phyloP scores from a whole-genome alignment of 2,797 vertebrate genomes.

The Antennarius maculatus region DNA sequence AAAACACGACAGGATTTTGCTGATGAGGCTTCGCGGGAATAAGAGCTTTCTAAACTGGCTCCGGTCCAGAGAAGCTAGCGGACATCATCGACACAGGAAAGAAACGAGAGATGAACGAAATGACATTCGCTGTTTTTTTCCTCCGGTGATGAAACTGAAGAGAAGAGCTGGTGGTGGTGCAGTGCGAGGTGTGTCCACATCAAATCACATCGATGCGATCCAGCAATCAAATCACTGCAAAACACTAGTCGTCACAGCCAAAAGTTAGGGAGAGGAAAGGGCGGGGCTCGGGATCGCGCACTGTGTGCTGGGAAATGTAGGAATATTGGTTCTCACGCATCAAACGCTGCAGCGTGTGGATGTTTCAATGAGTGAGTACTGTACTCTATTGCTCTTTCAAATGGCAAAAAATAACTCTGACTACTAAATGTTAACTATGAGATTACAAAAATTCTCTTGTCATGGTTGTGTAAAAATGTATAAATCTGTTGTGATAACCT shows the following conservation, averaged over 20 bases:
- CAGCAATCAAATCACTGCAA: slow-evolving; percentile 70
- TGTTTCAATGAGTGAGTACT: background rate
- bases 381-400: background rate
- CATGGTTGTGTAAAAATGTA: too few relatives aligned
- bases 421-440: too few relatives aligned
- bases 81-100: slow-evolving; percentile 40
- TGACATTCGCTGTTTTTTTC: background rate
- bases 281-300: slow-evolving; percentile 35
- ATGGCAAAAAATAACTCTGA: too few relatives aligned
- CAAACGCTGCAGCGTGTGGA: background rate
- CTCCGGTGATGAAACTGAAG: slow-evolving; percentile 1
- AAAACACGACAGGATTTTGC: slow-evolving; percentile 17
- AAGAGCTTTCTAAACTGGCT: slow-evolving; percentile 45
- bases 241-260: slow-evolving; percentile 42
- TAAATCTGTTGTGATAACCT: too few relatives aligned
- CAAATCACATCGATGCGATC: slow-evolving; percentile 20
- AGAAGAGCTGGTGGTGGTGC: slow-evolving; percentile 3
- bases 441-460: too few relatives aligned
- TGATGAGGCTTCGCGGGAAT: slow-evolving; percentile 7
- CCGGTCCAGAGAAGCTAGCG: slow-evolving; percentile 21
- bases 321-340: background rate
- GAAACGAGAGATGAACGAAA: background rate
- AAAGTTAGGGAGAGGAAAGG: slow-evolving; percentile 43
- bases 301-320: slow-evolving; percentile 71
- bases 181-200: slow-evolving; percentile 29